Evolutionary conservation across 2,797 vertebrate genomes (phyloP).

Genomic region (Microctenopoma stevenorrisi): DNA sequence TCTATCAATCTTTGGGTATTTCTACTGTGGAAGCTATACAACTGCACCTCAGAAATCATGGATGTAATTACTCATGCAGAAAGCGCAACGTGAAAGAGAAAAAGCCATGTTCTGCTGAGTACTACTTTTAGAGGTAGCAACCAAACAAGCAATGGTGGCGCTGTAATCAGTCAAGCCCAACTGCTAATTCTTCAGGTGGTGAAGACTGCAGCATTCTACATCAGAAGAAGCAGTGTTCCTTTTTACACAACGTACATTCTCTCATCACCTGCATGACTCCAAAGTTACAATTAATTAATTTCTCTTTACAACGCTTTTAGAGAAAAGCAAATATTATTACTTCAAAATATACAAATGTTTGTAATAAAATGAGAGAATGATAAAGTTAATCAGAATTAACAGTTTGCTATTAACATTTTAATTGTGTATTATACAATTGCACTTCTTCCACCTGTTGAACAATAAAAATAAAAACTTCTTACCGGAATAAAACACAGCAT

Average conservation of each 20-base stretch:
- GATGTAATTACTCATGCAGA: conserved; percentile 97
- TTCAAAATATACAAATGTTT: not conserved
- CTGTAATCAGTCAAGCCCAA: conserved; percentile 95
- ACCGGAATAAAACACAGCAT: conserved; percentile 12
- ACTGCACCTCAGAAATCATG: conserved; percentile 95
- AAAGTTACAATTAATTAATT: conserved; percentile 1
- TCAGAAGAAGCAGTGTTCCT: conserved; percentile 30
- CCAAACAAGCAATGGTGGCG: conserved; percentile 87
- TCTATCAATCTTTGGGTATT: conserved; percentile 91
- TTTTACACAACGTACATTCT: conserved; percentile 25
- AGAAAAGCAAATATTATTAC: not conserved
- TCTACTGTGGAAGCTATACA: conserved; percentile 88
- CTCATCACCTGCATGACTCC: conserved; percentile 8
- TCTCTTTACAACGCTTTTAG: not conserved
- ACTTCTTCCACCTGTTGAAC: conserved; percentile 56
- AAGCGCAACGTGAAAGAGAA: conserved; percentile 92
- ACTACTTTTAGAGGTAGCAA: conserved; percentile 90
- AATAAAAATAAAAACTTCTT: not conserved
- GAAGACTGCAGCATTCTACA: conserved; percentile 84
- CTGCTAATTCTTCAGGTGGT: conserved; percentile 94
- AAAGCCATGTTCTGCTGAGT: conserved; percentile 94
- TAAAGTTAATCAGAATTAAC: too few species aligned
- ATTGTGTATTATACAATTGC: too few species aligned
- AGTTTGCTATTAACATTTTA: not conserved
- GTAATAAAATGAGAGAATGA: too few species aligned